These are phyloP conservation scores for Temnothorax unifasciatus DNA, from an alignment of 2,888 invertebrate genomes.

Conservation along the genomic window DNA sequence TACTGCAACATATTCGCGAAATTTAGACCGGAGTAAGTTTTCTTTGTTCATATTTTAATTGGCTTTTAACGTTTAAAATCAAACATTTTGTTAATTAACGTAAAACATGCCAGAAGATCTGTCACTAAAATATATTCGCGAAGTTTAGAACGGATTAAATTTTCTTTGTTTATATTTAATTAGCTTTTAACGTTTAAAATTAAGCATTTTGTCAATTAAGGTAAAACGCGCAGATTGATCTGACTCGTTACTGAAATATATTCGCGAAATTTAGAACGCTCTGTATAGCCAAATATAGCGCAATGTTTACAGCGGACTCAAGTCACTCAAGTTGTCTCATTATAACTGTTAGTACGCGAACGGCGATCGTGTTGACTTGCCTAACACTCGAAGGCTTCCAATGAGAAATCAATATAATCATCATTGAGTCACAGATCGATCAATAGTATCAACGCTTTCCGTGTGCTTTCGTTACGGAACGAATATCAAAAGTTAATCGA, in stretches of 20 bases:
- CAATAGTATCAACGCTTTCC: neutral
- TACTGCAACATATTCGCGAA: neutral
- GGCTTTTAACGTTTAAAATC: neutral
- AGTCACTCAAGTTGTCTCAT: neutral
- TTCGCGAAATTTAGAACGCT: neutral
- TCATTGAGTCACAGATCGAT: neutral
- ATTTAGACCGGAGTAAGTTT: neutral
- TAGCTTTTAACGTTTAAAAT: neutral
- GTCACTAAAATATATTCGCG: no score
- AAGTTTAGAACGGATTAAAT: neutral
- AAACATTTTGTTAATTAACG: neutral
- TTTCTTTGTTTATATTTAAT: neutral
- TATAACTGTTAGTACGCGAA: neutral
- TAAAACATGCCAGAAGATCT: neutral
- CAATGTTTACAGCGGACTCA: neutral
- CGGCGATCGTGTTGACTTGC: neutral
- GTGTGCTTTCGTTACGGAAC: neutral
- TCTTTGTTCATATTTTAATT: neutral
- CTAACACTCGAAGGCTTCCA: neutral
- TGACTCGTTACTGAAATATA: neutral
- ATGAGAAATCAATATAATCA: neutral
- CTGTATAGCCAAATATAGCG: neutral
- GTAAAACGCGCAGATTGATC: neutral
- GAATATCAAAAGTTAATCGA: neutral
- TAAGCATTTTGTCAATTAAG: neutral